phyloP scores from a whole-genome alignment of 2,113 vertebrate genomes.

The Austrofundulus limnaeus region DNA sequence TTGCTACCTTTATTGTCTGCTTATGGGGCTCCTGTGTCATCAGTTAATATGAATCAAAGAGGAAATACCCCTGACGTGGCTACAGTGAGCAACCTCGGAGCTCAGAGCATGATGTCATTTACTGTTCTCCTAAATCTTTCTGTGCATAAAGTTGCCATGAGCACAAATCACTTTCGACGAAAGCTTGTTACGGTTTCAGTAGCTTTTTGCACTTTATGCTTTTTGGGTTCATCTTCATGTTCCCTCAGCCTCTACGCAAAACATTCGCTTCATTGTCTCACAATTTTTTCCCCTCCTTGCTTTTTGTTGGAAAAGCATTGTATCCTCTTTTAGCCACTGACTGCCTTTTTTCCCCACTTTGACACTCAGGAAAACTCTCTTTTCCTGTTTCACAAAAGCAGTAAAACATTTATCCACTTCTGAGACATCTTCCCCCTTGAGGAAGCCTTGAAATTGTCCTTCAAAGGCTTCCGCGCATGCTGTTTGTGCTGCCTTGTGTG shows the following conservation, averaged over 20 bases:
- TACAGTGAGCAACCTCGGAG: not conserved
- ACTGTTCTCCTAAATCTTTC: constrained; percentile 3
- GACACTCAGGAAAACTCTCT: constrained; percentile 39
- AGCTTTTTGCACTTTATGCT: constrained; percentile 15
- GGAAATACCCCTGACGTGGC: constrained; percentile 14
- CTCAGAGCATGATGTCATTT: constrained; percentile 3
- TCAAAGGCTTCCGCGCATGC: constrained; percentile 33
- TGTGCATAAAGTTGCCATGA: not conserved
- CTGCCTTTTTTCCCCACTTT: constrained; percentile 9
- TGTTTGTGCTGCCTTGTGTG: constrained; percentile 2
- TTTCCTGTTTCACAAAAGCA: constrained; percentile 34
- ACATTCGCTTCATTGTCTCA: constrained; percentile 16
- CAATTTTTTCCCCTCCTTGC: constrained; percentile 24
- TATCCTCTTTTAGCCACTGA: constrained; percentile 9
- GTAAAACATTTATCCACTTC: constrained; percentile 60
- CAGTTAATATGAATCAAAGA: constrained; percentile 6
- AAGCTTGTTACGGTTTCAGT: constrained; percentile 6
- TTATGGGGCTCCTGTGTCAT: constrained; percentile 3
- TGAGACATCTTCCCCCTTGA: constrained; percentile 18
- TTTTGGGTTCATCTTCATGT: constrained; percentile 21
- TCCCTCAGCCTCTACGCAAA: not conserved
- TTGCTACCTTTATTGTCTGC: constrained; percentile 10
- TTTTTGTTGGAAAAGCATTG: constrained; percentile 28
- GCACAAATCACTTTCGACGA: constrained; percentile 33
- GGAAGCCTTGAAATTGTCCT: constrained; percentile 42